A percentile compares a stretch with the other conserved stretches of the same genome.
phyloP scores from a whole-genome alignment of 2,888 invertebrate genomes.

The Perdita meconis region DNA sequence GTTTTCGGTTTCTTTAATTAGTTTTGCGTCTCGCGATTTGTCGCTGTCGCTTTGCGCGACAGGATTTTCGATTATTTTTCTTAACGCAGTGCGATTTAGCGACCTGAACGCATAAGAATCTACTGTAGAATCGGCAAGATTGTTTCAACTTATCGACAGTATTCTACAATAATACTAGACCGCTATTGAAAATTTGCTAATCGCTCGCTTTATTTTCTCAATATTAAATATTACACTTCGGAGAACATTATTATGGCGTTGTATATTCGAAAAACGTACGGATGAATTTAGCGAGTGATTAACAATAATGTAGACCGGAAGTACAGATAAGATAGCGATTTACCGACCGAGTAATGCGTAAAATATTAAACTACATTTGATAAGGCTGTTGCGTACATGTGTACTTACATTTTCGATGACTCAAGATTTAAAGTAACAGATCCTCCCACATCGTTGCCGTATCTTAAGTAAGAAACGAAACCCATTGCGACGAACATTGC shows the following conservation, averaged over 20 bases:
- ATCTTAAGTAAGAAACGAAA: slow-evolving; percentile 94
- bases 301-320: background rate
- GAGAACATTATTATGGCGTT: background rate
- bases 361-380: background rate
- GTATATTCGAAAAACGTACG: background rate
- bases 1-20: slow-evolving; percentile 38
- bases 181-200: slow-evolving; percentile 6
- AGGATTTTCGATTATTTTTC: slow-evolving; percentile 35
- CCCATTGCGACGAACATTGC: slow-evolving; percentile 92
- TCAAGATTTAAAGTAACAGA: slow-evolving; percentile 96
- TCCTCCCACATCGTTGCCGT: slow-evolving; percentile 92
- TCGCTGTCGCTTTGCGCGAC: slow-evolving; percentile 40
- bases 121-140: slow-evolving; percentile 27
- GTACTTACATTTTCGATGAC: slow-evolving; percentile 78
- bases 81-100: slow-evolving; percentile 36
- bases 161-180: slow-evolving; percentile 18
- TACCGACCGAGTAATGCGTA: background rate
- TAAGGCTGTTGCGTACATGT: slow-evolving; percentile 1
- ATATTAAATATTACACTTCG: no score
- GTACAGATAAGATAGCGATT: background rate
- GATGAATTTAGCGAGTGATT: slow-evolving; percentile 33
- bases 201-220: slow-evolving; percentile 13
- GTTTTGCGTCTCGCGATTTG: slow-evolving; percentile 37
- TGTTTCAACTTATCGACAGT: slow-evolving; percentile 14
- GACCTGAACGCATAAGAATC: slow-evolving; percentile 56